Conservation (phyloP, 2,888 invertebrate species). For the Xestobium rufovillosum region DNA sequence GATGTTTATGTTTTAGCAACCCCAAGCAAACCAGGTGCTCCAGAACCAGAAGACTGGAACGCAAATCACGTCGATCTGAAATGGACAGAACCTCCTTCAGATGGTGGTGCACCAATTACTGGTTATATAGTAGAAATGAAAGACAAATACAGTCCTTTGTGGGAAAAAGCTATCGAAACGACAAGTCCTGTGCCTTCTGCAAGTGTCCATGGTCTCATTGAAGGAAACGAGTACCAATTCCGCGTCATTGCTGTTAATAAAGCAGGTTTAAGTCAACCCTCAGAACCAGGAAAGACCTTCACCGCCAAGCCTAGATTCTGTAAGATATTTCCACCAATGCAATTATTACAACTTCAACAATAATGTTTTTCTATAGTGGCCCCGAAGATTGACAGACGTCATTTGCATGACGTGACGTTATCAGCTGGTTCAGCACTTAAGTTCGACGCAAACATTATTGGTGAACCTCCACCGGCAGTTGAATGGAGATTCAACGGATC, state of each 20-base stretch:
- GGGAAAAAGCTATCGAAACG: constrained; percentile 87
- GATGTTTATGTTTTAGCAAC: constrained; percentile 51
- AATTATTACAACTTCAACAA: constrained; percentile 5
- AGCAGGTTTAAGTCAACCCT: constrained; percentile 89
- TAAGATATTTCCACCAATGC: constrained; percentile 38
- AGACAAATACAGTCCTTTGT: constrained; percentile 84
- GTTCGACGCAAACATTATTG: constrained; percentile 86
- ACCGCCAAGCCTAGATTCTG: constrained; percentile 76
- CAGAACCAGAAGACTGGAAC: constrained; percentile 87
- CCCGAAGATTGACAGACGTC: constrained; percentile 91
- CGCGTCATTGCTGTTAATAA: constrained; percentile 92
- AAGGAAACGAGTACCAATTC: constrained; percentile 97
- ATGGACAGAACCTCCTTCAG: constrained; percentile 82
- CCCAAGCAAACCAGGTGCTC: constrained; percentile 83
- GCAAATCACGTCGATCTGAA: constrained; percentile 85
- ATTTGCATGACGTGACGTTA: constrained; percentile 80
- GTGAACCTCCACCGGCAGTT: constrained; percentile 91
- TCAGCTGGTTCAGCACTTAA: constrained; percentile 91
- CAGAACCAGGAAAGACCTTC: constrained; percentile 79
- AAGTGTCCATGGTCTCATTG: constrained; percentile 81
- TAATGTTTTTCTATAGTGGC: constrained; percentile 55
- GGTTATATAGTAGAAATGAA: constrained; percentile 91
- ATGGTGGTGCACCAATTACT: constrained; percentile 91
- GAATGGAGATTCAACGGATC: constrained; percentile 87
- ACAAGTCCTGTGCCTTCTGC: constrained; percentile 66